Evolutionary conservation across 2,888 invertebrate genomes (phyloP), one percentile per base, ranked within the genome.

Genomic region (Drosophila mercatorum): DNA sequence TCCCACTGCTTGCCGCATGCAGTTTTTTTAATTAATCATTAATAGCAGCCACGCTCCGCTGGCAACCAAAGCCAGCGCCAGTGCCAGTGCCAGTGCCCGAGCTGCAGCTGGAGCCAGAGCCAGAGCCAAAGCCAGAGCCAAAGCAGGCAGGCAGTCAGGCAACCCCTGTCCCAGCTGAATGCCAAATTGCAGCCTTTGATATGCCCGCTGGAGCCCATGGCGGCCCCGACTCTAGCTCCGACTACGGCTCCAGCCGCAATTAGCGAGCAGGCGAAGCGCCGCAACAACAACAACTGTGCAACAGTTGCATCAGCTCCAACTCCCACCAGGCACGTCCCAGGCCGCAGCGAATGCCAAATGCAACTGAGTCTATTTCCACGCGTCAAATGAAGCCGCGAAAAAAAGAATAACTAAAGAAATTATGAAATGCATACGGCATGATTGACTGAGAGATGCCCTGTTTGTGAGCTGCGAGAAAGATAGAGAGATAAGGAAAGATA

Each of bases 21-120:
- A 73, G 65, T 82, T 83, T 87, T 82, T 86, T 85, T 81, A 87
- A 85, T 87, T 87, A 85, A 83, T 84, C 87, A 85, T 85, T 86
- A 87, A 87, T 87, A 80, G 73, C 53, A 73, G 78, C 81, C 80
- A 83, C 82, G 83, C 80, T 83, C 62, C 67, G 78, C 65, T 74
- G 75, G 68, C 78, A 74, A 56, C 68, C 64, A 75, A 79, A 77
- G 75, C 58, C 49, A 57, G 46, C 59, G 66, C 69, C 52, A 61
- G 17, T 17, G 17, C 69, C 52, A 61, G 17, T 17, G 17, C 17
- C 17, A 17, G 17, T n/a, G 55, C 43, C n/a, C 2, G 17, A 65
- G 71, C 69, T 28, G 22, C 4, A 40, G 40, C 41, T 28, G 46
- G 7, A n/a, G 31, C 49, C 5, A 28, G 22, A 1, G 75, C 58